These are phyloP conservation scores for Laterallus jamaicensis DNA, from an alignment of 2,113 vertebrate genomes.

Conservation along the genomic window DNA sequence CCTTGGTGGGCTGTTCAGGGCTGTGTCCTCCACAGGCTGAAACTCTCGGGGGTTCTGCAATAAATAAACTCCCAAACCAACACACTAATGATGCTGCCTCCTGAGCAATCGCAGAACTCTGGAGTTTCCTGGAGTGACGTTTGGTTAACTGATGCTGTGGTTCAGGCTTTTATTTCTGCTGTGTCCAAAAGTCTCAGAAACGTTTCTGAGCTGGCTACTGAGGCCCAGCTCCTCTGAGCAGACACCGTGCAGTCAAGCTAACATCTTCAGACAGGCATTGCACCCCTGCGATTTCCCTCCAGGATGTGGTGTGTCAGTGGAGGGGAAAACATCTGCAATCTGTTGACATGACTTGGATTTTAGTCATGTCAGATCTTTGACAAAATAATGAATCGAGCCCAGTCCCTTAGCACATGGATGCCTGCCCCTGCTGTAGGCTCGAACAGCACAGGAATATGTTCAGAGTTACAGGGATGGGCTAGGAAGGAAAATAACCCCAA, in stretches of 20 bases:
- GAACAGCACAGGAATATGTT: background rate
- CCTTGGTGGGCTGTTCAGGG: background rate
- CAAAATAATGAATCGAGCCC: background rate
- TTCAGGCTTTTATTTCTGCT: background rate
- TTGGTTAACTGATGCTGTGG: background rate
- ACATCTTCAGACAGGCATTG: background rate
- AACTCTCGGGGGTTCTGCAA: background rate
- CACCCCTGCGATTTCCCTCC: background rate
- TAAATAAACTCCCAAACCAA: background rate
- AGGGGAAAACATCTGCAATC: conserved; percentile 40
- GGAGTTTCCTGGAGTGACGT: background rate
- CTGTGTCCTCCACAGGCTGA: background rate
- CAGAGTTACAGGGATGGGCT: background rate
- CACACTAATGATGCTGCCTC: background rate
- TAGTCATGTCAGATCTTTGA: conserved; percentile 19
- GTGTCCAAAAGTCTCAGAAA: background rate
- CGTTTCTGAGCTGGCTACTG: background rate
- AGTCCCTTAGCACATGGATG: background rate
- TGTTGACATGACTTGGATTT: conserved; percentile 19
- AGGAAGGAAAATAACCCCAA: background rate
- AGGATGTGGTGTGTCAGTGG: conserved; percentile 25
- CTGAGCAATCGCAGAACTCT: background rate
- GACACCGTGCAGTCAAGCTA: background rate
- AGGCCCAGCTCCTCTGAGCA: background rate
- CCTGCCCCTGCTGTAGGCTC: background rate